Base-by-base conservation (phyloP, 2,113 vertebrate genomes). In the Psittacara wagleri region DNA sequence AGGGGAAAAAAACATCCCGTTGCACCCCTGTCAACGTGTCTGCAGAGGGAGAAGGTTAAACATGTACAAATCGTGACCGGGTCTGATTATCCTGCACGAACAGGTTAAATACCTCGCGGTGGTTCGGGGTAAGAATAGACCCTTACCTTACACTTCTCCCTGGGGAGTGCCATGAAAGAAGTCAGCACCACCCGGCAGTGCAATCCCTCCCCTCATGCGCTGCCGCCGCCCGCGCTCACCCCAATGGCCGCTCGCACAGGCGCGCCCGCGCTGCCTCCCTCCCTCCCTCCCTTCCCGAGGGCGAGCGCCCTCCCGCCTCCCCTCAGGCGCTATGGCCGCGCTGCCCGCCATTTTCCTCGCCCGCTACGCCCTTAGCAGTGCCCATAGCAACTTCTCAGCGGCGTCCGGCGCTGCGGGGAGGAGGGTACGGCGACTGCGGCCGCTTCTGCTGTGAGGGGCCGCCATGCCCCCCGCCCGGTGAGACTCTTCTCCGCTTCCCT, bases 221-320 rank as follows among this genome's bases (percentile, higher is more conserved):
- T 27, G 8, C 51, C 31, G 49, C 24, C 29, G 19, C 2, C 28
- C 49, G 0, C 25, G 3, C 28, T n/a, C 31, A 11, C 3, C 43
- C 1, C 7, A 9, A 5, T 4, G 2, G 25, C 69, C 5, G 25
- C 41, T 18, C 13, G 0, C 0, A 4, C 1, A 11, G 57, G 7
- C 3, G 44, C 31, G 1, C 25, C 27, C 22, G 2, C 0, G 44
- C 39, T 11, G 33, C 51, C 6, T 22, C 14, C 7, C 13, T 9
- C 37, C 19, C 12, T 22, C 20, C 46, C 7, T 22, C 20, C 46
- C 15, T 43, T 15, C 41, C 41, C 41, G 41, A 43, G 41, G 41
- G 41, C 15, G 41, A 16, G 41, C 41, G 6, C 15, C 17, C 39
- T 15, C n/a, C 37, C 39, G 55, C 10, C 37, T 9, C 16, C 62